Conservation (phyloP, 1,140 invertebrate genomes). For the Carposina sasakii region DNA sequence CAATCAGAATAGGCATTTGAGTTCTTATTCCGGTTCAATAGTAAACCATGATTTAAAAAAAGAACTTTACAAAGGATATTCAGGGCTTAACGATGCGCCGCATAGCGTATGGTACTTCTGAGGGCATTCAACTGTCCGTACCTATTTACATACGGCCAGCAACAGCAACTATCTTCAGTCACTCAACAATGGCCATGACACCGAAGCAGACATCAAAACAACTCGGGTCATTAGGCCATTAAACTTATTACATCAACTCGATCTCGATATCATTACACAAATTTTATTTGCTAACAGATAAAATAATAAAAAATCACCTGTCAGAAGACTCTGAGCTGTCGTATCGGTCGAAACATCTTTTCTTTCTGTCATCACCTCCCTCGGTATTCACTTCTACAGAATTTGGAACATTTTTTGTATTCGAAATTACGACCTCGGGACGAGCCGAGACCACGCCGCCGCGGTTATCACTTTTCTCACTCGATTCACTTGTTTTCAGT, state of each 20-base stretch:
- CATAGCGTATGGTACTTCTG: too few relatives aligned
- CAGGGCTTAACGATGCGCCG: constrained; percentile 18
- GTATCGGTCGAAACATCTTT: constrained; percentile 88
- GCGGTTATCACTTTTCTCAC: constrained; percentile 65
- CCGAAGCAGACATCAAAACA: constrained; percentile 64
- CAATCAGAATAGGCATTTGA: too few relatives aligned
- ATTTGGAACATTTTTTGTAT: constrained; percentile 44
- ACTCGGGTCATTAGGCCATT: constrained; percentile 68
- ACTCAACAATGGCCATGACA: constrained; percentile 66
- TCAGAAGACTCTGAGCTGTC: constrained; percentile 92
- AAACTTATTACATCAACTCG: too few relatives aligned
- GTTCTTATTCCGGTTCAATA: too few relatives aligned
- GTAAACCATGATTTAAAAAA: too few relatives aligned
- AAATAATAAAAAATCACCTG: constrained; percentile 77
- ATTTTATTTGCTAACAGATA: constrained; percentile 36
- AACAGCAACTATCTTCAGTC: constrained; percentile 38
- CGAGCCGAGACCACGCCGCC: constrained; percentile 64
- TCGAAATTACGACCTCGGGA: constrained; percentile 34
- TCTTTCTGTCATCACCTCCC: constrained; percentile 80
- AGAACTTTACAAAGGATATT: too few relatives aligned
- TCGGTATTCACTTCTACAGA: constrained; percentile 38
- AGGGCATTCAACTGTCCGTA: constrained; percentile 56
- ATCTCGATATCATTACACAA: too few relatives aligned
- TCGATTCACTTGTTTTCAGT: constrained; percentile 59
- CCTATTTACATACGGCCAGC: constrained; percentile 42